These are phyloP conservation scores for Ptyas mucosa DNA, from an alignment of 2,113 vertebrate species.

Conservation along the genomic window DNA sequence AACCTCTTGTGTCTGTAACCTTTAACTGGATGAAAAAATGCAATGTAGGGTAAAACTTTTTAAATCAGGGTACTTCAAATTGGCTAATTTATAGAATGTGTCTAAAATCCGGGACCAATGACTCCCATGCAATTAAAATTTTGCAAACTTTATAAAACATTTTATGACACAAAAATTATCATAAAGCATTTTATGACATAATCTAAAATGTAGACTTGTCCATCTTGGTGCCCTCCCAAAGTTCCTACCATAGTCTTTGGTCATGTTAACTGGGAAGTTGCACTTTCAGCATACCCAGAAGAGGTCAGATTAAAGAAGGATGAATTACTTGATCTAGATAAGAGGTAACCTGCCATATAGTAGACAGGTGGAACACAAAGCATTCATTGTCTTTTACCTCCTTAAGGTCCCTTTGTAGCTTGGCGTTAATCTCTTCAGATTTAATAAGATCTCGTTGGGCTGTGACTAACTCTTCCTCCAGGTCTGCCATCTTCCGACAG, in stretches of 20 bases:
- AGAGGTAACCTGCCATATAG: neutral
- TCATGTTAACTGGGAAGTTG: neutral
- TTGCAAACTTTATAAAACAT: too few relatives aligned
- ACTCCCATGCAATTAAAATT: neutral
- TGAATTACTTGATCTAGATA: neutral
- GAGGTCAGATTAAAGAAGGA: neutral
- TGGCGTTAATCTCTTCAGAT: constrained; percentile 85
- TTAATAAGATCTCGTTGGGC: constrained; percentile 84
- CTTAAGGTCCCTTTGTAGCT: constrained; percentile 87
- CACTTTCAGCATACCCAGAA: neutral
- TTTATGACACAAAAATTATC: too few relatives aligned
- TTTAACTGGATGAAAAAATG: too few relatives aligned
- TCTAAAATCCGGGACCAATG: too few relatives aligned
- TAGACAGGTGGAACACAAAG: too few relatives aligned
- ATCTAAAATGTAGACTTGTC: too few relatives aligned
- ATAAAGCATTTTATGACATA: too few relatives aligned
- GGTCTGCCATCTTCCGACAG: constrained; percentile 88
- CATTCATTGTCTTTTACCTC: constrained; percentile 70
- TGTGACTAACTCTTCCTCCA: constrained; percentile 86
- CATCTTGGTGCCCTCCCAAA: too few relatives aligned
- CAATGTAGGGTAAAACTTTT: too few relatives aligned
- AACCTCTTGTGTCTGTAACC: too few relatives aligned
- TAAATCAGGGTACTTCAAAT: too few relatives aligned
- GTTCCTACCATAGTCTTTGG: neutral
- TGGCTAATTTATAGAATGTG: too few relatives aligned